Evolutionary conservation across 1,140 invertebrate genomes (phyloP).

Genomic region (Lucilia cuprina): DNA sequence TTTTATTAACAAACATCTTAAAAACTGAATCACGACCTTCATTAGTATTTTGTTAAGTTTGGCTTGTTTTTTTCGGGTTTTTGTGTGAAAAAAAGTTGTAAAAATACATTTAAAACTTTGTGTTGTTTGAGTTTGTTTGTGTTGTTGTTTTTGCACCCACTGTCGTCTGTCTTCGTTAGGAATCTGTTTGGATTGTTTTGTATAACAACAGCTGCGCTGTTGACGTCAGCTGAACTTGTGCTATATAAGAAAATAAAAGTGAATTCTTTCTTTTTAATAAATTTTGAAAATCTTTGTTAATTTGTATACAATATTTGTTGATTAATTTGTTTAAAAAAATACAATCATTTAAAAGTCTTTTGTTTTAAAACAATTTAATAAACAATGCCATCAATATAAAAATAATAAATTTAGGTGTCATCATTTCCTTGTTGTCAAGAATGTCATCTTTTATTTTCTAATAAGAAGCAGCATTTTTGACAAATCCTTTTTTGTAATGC

Average conservation of each 20-base stretch:
- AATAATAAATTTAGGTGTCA: not conserved
- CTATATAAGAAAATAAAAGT: not conserved
- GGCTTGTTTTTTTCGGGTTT: not conserved
- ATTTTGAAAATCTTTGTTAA: not conserved
- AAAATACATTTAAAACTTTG: not conserved
- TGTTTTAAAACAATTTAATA: not conserved
- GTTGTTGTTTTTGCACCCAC: not conserved
- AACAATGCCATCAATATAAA: not conserved
- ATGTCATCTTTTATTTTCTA: not conserved
- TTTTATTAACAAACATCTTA: not conserved
- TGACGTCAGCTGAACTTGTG: slow-evolving; percentile 8
- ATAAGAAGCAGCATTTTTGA: not conserved
- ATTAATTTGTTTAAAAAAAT: too few species aligned
- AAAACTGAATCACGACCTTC: slow-evolving; percentile 27
- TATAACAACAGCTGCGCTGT: slow-evolving; percentile 34
- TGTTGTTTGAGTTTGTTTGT: not conserved
- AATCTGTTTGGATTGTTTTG: slow-evolving; percentile 6
- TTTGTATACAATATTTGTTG: too few species aligned
- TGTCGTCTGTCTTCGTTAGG: not conserved
- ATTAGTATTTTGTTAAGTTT: not conserved
- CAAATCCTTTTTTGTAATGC: not conserved
- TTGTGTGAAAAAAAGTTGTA: not conserved
- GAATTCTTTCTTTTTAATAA: not conserved
- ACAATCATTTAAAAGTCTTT: too few species aligned
- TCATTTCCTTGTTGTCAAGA: not conserved